Percentiles rank a stretch among this genome's conserved stretches.
These are phyloP conservation scores for Macquaria ambigua DNA, from an alignment of 2,113 vertebrate species.

Conservation along the genomic window DNA sequence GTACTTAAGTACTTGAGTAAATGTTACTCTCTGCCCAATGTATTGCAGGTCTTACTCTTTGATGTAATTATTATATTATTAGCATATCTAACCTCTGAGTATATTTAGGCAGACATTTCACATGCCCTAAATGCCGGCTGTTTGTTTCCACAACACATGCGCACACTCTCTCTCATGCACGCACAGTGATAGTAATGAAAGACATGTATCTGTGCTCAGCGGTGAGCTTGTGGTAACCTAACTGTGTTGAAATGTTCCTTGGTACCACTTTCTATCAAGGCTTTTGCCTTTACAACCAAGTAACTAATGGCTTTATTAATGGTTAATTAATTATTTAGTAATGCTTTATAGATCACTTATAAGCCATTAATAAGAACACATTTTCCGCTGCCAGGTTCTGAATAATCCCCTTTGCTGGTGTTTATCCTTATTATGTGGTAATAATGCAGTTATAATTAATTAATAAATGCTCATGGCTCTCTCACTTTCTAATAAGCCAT, in stretches of 20 bases:
- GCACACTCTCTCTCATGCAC: neutral
- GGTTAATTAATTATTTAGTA: neutral
- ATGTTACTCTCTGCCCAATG: neutral
- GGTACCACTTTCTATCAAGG: neutral
- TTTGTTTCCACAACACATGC: constrained; percentile 20
- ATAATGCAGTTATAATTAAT: too few relatives aligned
- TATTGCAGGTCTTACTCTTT: neutral
- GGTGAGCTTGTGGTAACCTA: neutral
- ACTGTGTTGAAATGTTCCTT: constrained; percentile 8
- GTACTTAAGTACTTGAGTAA: neutral
- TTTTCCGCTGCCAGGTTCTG: neutral
- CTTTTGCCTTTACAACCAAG: neutral
- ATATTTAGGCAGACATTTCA: constrained; percentile 53
- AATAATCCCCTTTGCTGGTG: neutral
- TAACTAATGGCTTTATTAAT: neutral
- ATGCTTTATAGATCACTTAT: neutral
- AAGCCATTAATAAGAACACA: neutral
- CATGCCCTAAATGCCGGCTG: constrained; percentile 41
- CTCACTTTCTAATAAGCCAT: neutral
- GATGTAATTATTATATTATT: neutral
- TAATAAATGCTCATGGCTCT: neutral
- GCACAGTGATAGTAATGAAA: neutral
- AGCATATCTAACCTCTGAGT: constrained; percentile 47
- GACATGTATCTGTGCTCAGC: neutral
- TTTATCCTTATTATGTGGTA: too few relatives aligned